Base-by-base conservation (phyloP, 2,888 invertebrate species). In the Apantesis nais region DNA sequence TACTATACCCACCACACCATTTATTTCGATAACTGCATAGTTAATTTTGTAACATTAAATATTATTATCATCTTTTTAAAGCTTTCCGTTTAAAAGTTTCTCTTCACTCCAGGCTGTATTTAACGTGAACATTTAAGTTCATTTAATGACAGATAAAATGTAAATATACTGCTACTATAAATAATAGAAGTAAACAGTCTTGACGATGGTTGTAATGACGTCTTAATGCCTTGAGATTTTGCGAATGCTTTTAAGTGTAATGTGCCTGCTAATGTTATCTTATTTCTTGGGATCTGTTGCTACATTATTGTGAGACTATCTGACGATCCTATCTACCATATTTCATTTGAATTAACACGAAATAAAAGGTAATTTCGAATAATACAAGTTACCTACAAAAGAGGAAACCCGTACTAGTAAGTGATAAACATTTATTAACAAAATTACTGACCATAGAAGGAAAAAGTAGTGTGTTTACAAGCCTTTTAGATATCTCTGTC, bases 71-170 rank as follows among this genome's bases (percentile, higher is more conserved):
- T 25, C 60, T 68, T 48, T 58, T 19, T n/a, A 64, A 64, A 25
- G 37, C 60, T 60, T 34, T 34, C 25, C 55, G 68, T 55, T 61
- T 44, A 16, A 52, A 72, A 67, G 63, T 64, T 64, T 60, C 64
- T 55, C 39, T 68, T 68, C 25, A 52, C 62, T 68, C 39, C 39
- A 63, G 41, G 55, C 31, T 39, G 62, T 63, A 68, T 31, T 65
- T 64, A 48, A 55, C 55, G 64, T 9, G 25, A 44, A 60, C 64
- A 69, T 68, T 68, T 55, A 55, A 68, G 44, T 52, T 25, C 60
- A 61, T 68, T 68, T 63, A 55, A 68, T 63, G 29, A 22, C 68
- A 63, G 68, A 63, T 63, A 68, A 68, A 68, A 63, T 68, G 39
- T 62, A 68, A 68, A 68, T 68, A 63, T 39, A 55, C 55, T 41